Evolutionary conservation across 2,797 vertebrate species (phyloP), one percentile per base, ranked within the genome.

Genomic region (Botia almorhae): DNA sequence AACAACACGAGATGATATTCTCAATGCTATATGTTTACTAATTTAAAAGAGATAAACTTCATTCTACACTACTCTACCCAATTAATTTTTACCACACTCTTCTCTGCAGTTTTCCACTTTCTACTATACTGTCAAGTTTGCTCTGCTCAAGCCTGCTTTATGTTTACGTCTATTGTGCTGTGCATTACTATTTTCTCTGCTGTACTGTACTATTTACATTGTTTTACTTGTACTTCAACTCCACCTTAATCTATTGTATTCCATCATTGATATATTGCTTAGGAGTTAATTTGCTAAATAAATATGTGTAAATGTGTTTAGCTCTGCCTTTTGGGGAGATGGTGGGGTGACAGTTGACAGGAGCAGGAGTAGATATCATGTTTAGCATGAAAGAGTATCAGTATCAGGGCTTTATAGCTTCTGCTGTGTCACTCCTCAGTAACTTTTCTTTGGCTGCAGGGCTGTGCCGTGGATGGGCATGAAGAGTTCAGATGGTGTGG

Each of bases 401-500:
- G 3, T 53, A 16, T 53, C 51, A 53, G 51, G n/a, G 51, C 14
- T 7, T 7, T 63, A 16, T 64, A 33, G 16, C 14, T 64, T 14
- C 36, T 29, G 14, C 61, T 84, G 70, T 68, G 55, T 81, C 2
- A 23, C 5, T 86, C 46, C 80, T 74, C 10, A 83, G 14, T 53
- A 50, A 53, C 71, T 85, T 81, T 26, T 70, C 14, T 78, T 80
- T 74, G 53, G 3, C 43, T 2, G 2, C 48, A 93, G 91, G 89
- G 88, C 87, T 74, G 74, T 46, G 29, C 78, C 69, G 8, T 85
- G 79, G 48, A 64, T 12, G 73, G 85, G 88, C 89, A 90, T 90
- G 91, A 93, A 86, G 91, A 90, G 89, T 86, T 89, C 88, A 74
- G 91, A 93, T 86, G 85, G 91, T 69, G 92, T 94, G 93, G 92